Base-by-base conservation (phyloP, 2,113 vertebrate species). In the Pan paniscus region DNA sequence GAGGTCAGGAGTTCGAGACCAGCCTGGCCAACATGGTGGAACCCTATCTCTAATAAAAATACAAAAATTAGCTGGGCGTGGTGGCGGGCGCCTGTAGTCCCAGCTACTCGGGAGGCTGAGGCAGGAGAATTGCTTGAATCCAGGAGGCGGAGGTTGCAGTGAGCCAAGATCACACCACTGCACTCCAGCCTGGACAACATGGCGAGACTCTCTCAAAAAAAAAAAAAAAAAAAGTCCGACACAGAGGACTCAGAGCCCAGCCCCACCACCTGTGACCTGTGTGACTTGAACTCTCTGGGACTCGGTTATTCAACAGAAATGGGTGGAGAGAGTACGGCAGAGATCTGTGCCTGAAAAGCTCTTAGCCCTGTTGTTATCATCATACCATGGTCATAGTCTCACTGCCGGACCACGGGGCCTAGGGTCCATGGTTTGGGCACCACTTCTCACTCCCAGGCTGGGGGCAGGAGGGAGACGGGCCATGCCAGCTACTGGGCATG, bases 241-340 rank as follows among this genome's bases (percentile, higher is more conserved):
- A 16, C 32, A n/a, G 18, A 67, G 23, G 67, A 55, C n/a, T 64
- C 76, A 52, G 75, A 67, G 17, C 46, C 16, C 20, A 23, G 20
- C 68, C 40, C 46, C 43, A 30, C 30, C 8, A 8, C 67, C n/a
- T 12, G 40, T 2, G 30, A 79, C 52, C 76, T 67, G 20, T 14
- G 27, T 68, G 75, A 61, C 81, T 70, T 30, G 27, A 64, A 64
- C 17, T 85, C 92, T 38, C 82, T 38, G 76, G 80, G 52, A 32
- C 81, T 61, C 11, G 0, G 9, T 6, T 70, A 10, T 38, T 64
- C 43, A 17, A 14, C 32, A 70, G 35, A 30, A 52, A 67, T 22
- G 38, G 64, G 16, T 22, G 11, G 64, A 12, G 27, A 46, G 11
- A 30, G 61, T 5, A 1, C 0, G 2, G 5, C 11, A 6, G 55